Percentiles rank a stretch among this genome's conserved stretches.
phyloP scores from a whole-genome alignment of 2,888 invertebrate species.

The Rhopalosiphum nymphaeae region DNA sequence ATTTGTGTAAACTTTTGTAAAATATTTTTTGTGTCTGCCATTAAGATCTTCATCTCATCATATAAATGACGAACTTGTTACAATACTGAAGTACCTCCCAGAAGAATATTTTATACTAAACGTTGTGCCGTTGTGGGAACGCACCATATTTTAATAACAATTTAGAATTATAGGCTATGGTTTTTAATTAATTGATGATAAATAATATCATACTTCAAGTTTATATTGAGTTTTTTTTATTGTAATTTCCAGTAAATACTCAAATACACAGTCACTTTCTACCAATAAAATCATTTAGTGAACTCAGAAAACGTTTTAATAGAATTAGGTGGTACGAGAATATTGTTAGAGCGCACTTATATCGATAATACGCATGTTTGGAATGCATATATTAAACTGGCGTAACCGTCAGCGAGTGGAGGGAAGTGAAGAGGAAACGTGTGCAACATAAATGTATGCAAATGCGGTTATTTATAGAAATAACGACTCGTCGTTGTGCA shows the following conservation, averaged over 20 bases:
- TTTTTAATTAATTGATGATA: not conserved
- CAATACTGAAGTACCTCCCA: not conserved
- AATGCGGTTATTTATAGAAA: slow-evolving; percentile 62
- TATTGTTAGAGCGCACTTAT: slow-evolving; percentile 19
- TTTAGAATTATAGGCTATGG: not conserved
- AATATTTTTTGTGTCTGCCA: not conserved
- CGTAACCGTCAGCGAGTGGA: not conserved
- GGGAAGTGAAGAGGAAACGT: slow-evolving; percentile 2
- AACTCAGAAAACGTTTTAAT: slow-evolving; percentile 10
- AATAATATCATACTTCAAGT: not conserved
- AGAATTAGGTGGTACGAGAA: not conserved
- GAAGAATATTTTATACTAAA: not conserved
- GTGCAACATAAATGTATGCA: slow-evolving; percentile 57
- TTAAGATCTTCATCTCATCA: too few species aligned
- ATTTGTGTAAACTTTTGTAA: not conserved
- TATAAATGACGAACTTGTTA: not conserved
- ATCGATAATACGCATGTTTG: slow-evolving; percentile 38
- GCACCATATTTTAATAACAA: not conserved
- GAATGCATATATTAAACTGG: slow-evolving; percentile 50
- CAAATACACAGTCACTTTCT: slow-evolving; percentile 22
- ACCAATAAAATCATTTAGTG: not conserved
- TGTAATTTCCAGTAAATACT: not conserved
- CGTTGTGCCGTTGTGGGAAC: too few species aligned
- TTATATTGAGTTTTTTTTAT: not conserved
- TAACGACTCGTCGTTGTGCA: slow-evolving; percentile 58